Evolutionary conservation across 2,113 vertebrate genomes (phyloP), one percentile per base, ranked within the genome.

Genomic region (Nannobrachium achirus): DNA sequence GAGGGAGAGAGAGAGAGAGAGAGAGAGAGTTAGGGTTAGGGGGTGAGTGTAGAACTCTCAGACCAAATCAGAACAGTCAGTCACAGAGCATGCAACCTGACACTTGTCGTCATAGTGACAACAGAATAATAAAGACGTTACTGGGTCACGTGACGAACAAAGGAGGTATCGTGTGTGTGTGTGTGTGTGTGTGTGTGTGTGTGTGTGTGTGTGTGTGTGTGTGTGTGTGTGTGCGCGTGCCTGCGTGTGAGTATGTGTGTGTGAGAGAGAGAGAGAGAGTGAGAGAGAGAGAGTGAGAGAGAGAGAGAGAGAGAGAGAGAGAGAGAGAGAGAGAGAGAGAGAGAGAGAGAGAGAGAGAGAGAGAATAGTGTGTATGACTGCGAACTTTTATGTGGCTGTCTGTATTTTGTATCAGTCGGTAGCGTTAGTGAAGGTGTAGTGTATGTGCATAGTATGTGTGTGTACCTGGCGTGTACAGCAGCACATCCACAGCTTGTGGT

Each of bases 391-490:
- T 33, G 25, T 33, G 25, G 25, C 6, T 33, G 25, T 33, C 6
- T 33, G 25, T 33, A 33, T 33, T 33, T 33, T 33, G 25, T 33
- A 33, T 33, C 25, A 33, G 25, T 33, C 6, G 25, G 25, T 33
- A 33, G 3, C 6, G 25, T 33, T 33, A 5, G 25, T 33, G 25
- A 33, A 25, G 6, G 25, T 33, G 25, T 33, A 33, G 3, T 33
- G 25, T 2, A 33, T 33, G 25, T 33, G 25, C 25, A 33, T 33
- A 33, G 9, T n/a, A 19, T 46, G 10, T 33, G 25, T 7, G 39
- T 42, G 25, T 83, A 99, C 98, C 98, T 88, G 97, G 95, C 0
- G 95, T 98, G 78, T 99, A 99, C 0, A 98, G 83, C 71, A 99
- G 88, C 11, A 94, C 93, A 7, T 98, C 96, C 19, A 99, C 75